Evolutionary conservation across 2,888 invertebrate species (phyloP).

Genomic region (Eupeodes luniger): DNA sequence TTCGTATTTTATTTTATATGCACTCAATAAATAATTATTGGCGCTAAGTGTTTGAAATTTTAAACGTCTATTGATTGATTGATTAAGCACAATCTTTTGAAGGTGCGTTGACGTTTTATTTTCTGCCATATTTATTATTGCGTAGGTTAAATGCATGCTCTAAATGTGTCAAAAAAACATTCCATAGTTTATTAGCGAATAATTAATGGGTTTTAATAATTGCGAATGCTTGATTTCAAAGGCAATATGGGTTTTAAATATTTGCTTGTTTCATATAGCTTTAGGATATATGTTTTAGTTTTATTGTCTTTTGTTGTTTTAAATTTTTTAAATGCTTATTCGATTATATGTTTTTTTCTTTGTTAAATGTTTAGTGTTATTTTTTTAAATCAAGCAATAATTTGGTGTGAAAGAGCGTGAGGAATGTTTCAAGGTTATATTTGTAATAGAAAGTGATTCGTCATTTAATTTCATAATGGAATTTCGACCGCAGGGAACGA

Average conservation of each 20-base stretch:
- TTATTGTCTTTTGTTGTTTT: not conserved
- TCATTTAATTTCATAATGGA: not conserved
- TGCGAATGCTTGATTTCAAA: not conserved
- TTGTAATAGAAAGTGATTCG: not conserved
- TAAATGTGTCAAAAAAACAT: not conserved
- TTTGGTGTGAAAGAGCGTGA: not conserved
- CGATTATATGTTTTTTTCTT: not conserved
- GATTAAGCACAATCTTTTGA: slow-evolving; percentile 12
- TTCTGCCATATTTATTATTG: not conserved
- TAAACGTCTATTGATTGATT: not conserved
- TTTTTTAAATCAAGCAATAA: not conserved
- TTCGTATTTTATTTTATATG: slow-evolving; percentile 36
- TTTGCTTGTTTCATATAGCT: not conserved
- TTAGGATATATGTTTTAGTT: not conserved
- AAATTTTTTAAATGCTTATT: not conserved
- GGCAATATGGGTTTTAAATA: not conserved
- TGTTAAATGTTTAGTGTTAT: not conserved
- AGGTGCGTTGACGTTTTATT: slow-evolving; percentile 26
- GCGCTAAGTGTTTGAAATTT: slow-evolving; percentile 30
- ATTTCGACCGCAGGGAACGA: not conserved
- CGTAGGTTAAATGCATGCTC: slow-evolving; percentile 1
- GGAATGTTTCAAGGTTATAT: not conserved
- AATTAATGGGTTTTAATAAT: no score
- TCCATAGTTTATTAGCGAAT: no score
- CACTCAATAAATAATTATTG: slow-evolving; percentile 30